Evolutionary conservation across 2,888 invertebrate genomes (phyloP), one percentile per base, ranked within the genome.

Genomic region (Tetropium fuscum): DNA sequence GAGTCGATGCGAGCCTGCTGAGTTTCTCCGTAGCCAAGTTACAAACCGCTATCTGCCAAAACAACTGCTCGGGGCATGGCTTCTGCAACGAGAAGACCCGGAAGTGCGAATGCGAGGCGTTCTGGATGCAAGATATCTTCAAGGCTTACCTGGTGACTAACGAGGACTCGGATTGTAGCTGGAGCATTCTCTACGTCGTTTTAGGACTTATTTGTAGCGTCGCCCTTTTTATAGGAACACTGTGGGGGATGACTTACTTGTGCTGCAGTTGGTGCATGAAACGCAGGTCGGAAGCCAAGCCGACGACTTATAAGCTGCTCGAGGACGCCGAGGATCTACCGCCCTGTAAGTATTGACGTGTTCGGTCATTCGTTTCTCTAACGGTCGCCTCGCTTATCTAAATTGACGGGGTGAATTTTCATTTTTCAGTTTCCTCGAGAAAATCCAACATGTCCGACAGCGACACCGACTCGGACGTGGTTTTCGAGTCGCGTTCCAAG

Each of bases 171-270:
- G 80, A 81, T 67, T 97, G 95, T 90, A 95, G 82, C 65, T 97
- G 97, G 97, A 96, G 96, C 70, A 92, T 97, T 70, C 86, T 97
- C 53, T 96, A 97, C 82, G 94, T 95, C 32, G 90, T 93, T 69
- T 89, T 97, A 73, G 90, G 90, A 53, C 84, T 90, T 48, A 80
- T 86, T 58, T 88, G 88, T 78, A 83, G 86, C 72, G 78, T 85
- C 36, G 81, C 85, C 36, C 77, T 84, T 10, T 82, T 86, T 55
- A 79, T 87, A 60, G 86, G 89, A 45, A 81, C 86, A 18, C 82
- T 86, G 63, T 91, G 89, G 89, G 88, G 87, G 34, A 76, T 87
- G 11, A 83, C 87, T 15, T 89, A 89, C 70, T 79, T 89, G 7
- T 90, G 88, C 71, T 85, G 86, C 47, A 83, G 82, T 68, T 83